phyloP scores from a whole-genome alignment of 1,140 invertebrate genomes.

The Rhagoletis zephyria region DNA sequence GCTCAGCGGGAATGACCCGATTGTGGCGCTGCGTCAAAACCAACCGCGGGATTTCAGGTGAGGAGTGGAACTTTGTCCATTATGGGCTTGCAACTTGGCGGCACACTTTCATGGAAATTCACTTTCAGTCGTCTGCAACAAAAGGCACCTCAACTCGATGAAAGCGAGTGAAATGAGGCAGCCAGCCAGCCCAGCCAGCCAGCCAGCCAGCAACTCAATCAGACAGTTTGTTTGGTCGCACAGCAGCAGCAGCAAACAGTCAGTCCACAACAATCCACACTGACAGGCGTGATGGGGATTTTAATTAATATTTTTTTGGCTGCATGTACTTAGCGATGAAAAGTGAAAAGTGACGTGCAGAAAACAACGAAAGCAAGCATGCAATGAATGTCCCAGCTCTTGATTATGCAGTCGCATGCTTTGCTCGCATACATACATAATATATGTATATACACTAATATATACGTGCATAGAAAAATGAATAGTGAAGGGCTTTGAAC shows the following conservation, averaged over 20 bases:
- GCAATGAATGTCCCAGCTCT: background rate
- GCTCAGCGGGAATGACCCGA: background rate
- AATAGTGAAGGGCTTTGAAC: too few species aligned
- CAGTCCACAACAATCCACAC: background rate
- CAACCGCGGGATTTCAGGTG: background rate
- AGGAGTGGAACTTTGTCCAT: background rate
- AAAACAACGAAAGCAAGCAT: background rate
- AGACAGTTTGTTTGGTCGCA: background rate
- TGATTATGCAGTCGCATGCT: background rate
- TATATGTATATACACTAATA: too few species aligned
- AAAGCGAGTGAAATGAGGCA: conserved; percentile 23
- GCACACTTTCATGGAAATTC: background rate
- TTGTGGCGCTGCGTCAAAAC: background rate
- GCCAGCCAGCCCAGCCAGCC: background rate
- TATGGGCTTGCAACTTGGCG: background rate
- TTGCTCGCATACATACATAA: background rate
- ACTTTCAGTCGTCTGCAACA: conserved; percentile 14
- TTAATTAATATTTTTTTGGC: conserved; percentile 29
- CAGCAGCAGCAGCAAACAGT: background rate
- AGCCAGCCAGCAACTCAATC: background rate
- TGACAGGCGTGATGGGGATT: background rate
- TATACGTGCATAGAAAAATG: too few species aligned
- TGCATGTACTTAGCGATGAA: conserved; percentile 4
- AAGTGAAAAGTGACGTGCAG: conserved; percentile 9
- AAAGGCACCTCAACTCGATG: background rate